Evolutionary conservation across 2,113 vertebrate genomes (phyloP), one percentile per base, ranked within the genome.

Genomic region (Syngnathus typhle): DNA sequence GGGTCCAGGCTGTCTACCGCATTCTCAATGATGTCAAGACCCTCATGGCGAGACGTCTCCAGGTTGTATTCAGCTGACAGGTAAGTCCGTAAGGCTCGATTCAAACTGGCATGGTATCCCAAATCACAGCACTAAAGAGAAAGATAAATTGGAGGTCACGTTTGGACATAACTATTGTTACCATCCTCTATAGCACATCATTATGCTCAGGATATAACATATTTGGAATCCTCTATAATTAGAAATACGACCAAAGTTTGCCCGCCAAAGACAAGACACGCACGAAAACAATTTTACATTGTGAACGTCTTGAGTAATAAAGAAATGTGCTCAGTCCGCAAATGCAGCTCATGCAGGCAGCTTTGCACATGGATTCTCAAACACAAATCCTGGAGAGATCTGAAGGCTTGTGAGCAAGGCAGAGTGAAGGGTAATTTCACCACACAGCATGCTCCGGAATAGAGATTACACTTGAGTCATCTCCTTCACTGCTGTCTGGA

Each of bases 11-110:
- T 96, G 89, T 99, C 97, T 73, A 99, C 97, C 0, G 97, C 97
- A 38, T 96, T 99, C 85, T 99, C 97, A 46, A 99, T 98, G 74
- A 99, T 98, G 89, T 99, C 97, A 41, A 99, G 90, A 36, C 97
- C 97, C 81, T 99, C 96, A 2, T 98, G 97, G 65, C 97, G 94
- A n/a, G 96, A 98, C 1, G 96, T 98, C 90, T 99, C 97, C 66
- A 99, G 92, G 87, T 98, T 99, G 87, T 98, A 98, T 62, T 99
- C 97, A 0, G 97, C 97, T 18, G 97, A 99, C 23, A 99, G 94
- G 82, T 96, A 99, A 2, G 97, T 99, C 83, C 97, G 93, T 59
- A 99, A 82, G 58, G 95, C 95, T 63, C 97, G 93, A 85, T 98
- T 98, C 80, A 99, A 90, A 85, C 95, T 98, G 76, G 96, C 94